Base-by-base conservation (phyloP, 1,140 invertebrate species). In the Microplitis demolitor region DNA sequence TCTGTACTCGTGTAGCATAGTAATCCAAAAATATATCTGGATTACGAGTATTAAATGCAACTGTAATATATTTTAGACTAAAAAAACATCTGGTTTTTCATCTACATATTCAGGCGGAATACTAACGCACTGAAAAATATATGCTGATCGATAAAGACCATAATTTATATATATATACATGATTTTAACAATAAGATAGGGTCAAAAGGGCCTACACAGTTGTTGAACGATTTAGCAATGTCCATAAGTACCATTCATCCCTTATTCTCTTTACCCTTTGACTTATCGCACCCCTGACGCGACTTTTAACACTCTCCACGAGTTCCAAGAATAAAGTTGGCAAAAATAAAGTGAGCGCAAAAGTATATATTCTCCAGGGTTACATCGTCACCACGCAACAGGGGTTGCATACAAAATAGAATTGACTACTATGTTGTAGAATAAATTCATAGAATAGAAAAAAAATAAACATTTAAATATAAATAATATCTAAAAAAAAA, bases 101-200 rank as follows among this genome's bases (percentile, higher is more conserved):
- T n/a, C 13, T 63, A 14, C 5, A 39, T n/a, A 34, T 14, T 63
- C n/a, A 34, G 45, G n/a, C 14, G 4, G 14, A 13, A 51, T 53
- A 31, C 8, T 33, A 60, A 74, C 16, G 72, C 73, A 72, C 60
- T 73, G 69, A 78, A 79, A 80, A 77, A 67, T 62, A 71, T 24
- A 24, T 24, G 53, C 72, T 79, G 78, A 80, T 81, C 72, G 75
- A 81, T 78, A 75, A 75, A 71, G 56, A 58, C 58, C 53, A 68
- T 51, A 62, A 72, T 58, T 68, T 71, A 50, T 34, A 71, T 71
- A 74, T 71, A 53, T 73, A 69, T 63, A 63, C 51, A 34, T 24
- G 9, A 58, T 50, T 45, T 54, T 33, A 9, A 45, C 3, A 37
- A 62, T 13, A 14, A 62, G 6, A 33, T 9, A 4, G 53, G 50